These are phyloP conservation scores for Oscarella lobularis DNA, from an alignment of 37 sponge, comb jelly and placozoan genomes.

Conservation along the genomic window DNA sequence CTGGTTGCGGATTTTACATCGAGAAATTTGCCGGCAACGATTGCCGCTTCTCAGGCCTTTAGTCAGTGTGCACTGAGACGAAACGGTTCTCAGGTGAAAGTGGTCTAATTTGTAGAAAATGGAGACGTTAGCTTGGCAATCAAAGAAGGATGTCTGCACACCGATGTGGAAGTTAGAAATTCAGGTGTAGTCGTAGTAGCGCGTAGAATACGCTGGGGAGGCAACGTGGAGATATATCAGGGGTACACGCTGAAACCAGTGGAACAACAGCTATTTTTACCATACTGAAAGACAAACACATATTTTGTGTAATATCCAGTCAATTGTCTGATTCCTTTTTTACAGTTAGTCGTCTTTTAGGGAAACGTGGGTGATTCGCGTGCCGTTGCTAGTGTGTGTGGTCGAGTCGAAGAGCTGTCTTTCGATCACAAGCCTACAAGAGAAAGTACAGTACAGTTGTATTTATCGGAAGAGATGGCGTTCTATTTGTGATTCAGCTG, in stretches of 20 bases:
- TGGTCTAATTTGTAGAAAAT: slow-evolving; percentile 10
- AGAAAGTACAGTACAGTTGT: slow-evolving; percentile 20
- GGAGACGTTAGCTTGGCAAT: slow-evolving; percentile 26
- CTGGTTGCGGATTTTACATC: neutral
- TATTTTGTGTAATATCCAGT: slow-evolving; percentile 68
- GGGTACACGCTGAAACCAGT: slow-evolving; percentile 8
- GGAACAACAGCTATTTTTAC: slow-evolving; percentile 69
- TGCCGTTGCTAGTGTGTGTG: slow-evolving; percentile 53
- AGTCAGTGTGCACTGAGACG: neutral
- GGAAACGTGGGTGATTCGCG: slow-evolving; percentile 84
- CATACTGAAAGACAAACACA: slow-evolving; percentile 39
- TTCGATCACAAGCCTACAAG: slow-evolving; percentile 80
- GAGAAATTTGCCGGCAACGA: neutral
- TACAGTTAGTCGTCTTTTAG: slow-evolving; percentile 1
- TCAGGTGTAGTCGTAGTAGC: too few species aligned
- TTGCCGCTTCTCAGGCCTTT: neutral
- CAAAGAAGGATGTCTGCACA: slow-evolving; percentile 20
- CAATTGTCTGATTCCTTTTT: neutral
- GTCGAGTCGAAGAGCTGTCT: slow-evolving; percentile 53
- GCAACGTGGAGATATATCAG: too few species aligned
- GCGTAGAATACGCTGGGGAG: too few species aligned
- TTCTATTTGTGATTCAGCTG: too few species aligned
- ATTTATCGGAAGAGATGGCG: too few species aligned
- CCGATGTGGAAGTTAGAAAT: slow-evolving; percentile 32
- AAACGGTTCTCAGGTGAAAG: too few species aligned